Evolutionary conservation across 2,888 invertebrate genomes (phyloP), one percentile per base, ranked within the genome.

Genomic region (Malacosoma neustria): DNA sequence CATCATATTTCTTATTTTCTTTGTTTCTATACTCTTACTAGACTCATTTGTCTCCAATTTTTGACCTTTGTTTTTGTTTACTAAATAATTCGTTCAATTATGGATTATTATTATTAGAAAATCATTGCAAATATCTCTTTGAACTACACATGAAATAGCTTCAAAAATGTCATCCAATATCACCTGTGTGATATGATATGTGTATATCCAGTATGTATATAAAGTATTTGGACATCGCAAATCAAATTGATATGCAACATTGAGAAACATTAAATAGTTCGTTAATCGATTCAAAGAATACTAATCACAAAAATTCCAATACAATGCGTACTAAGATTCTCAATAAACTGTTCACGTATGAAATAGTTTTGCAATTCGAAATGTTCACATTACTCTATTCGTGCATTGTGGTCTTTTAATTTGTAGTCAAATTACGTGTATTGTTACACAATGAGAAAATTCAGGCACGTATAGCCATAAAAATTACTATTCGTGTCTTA

Each of bases 391-490:
- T 48, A 39, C 46, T 51, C 47, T 42, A 43, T 49, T 45, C 43
- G 46, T 51, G 52, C 40, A 14, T 39, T 29, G 44, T 49, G 51
- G 52, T 57, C 50, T 45, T 52, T 54, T 51, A 54, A 61, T 67
- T 63, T 58, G 54, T 59, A 55, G 51, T 57, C 52, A 48, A 45
- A 38, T 46, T 53, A 42, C 46, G 55, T 55, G 49, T 53, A 51
- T 41, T 35, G 40, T 62, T 57, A 44, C 52, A 45, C 48, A 54
- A 61, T 36, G 38, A 40, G 34, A 38, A 45, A 65, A 58, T 62
- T 62, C 41, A 45, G 42, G 39, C 66, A 62, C 57, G 65, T 61
- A 40, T 45, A 41, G 36, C 39, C 49, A 46, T 44, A 37, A 57
- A 55, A 56, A 50, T 54, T 50, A n/a, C n/a, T n/a, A n/a, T n/a